phyloP scores from a whole-genome alignment of 2,797 vertebrate genomes.

The Oreochromis mossambicus region DNA sequence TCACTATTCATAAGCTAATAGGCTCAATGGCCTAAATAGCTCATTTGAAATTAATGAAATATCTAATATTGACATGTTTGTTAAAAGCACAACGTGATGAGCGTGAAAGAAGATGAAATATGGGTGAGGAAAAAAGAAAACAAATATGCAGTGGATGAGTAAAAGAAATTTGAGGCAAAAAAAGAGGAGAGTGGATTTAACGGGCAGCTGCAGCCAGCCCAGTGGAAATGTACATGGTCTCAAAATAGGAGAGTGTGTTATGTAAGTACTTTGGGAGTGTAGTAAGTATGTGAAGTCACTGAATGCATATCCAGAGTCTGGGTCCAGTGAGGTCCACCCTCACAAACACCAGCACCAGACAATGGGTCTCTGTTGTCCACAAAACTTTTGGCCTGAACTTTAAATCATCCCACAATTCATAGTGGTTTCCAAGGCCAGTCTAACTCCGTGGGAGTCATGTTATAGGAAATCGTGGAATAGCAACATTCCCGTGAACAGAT shows the following conservation, averaged over 20 bases:
- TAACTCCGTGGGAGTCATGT: background rate
- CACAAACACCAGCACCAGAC: conserved; percentile 15
- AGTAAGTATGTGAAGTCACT: conserved; percentile 7
- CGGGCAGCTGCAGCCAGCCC: conserved; percentile 40
- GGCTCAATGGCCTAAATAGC: background rate
- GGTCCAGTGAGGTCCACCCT: background rate
- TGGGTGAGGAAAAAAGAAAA: background rate
- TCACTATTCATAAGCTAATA: background rate
- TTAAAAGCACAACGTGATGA: background rate
- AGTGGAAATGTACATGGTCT: conserved; percentile 73
- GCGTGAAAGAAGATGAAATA: background rate
- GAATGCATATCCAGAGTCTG: background rate
- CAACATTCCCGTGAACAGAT: background rate
- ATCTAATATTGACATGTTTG: background rate
- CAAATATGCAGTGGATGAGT: background rate
- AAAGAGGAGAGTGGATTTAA: conserved; percentile 27
- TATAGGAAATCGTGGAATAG: background rate
- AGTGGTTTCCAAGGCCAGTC: background rate
- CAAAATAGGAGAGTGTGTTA: conserved; percentile 74
- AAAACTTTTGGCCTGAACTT: background rate
- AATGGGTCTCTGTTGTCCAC: conserved; percentile 38
- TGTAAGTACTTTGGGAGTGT: conserved; percentile 57
- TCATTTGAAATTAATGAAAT: background rate
- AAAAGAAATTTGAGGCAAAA: background rate
- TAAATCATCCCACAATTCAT: background rate